These are phyloP conservation scores for Heliconius eleuchia DNA, from an alignment of 1,140 invertebrate genomes.

Conservation along the genomic window DNA sequence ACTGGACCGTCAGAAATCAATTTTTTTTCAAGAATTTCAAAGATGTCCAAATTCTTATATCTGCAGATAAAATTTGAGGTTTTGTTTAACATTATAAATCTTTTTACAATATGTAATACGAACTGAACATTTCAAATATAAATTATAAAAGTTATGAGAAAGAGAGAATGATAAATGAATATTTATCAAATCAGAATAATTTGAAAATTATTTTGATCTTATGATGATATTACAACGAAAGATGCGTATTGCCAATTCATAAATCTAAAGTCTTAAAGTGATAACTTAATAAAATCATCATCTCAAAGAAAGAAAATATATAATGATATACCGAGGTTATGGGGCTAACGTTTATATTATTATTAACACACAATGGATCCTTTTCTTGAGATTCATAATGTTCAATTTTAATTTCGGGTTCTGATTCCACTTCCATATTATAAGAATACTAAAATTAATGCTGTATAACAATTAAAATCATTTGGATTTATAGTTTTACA, in stretches of 20 bases:
- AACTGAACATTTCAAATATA: background rate
- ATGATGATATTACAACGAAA: too few relatives aligned
- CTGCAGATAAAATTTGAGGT: background rate
- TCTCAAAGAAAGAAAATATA: background rate
- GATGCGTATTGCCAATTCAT: too few relatives aligned
- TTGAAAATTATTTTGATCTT: too few relatives aligned
- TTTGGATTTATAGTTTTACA: background rate
- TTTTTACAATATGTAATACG: background rate
- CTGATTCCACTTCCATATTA: constrained; percentile 33
- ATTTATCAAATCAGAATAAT: too few relatives aligned
- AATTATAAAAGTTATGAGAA: too few relatives aligned
- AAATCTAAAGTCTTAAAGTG: background rate
- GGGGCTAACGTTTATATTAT: constrained; percentile 10
- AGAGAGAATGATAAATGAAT: too few relatives aligned
- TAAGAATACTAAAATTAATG: background rate
- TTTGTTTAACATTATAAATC: background rate
- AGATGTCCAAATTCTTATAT: background rate
- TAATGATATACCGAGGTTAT: background rate
- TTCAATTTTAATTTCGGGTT: constrained; percentile 57
- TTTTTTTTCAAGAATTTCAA: background rate
- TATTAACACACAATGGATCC: constrained; percentile 42
- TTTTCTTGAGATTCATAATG: constrained; percentile 40
- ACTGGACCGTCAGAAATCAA: too few relatives aligned
- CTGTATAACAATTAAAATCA: background rate
- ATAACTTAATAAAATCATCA: background rate